Evolutionary conservation across 2,888 invertebrate genomes (phyloP), one percentile per base, ranked within the genome.

Genomic region (Andrena dorsata): DNA sequence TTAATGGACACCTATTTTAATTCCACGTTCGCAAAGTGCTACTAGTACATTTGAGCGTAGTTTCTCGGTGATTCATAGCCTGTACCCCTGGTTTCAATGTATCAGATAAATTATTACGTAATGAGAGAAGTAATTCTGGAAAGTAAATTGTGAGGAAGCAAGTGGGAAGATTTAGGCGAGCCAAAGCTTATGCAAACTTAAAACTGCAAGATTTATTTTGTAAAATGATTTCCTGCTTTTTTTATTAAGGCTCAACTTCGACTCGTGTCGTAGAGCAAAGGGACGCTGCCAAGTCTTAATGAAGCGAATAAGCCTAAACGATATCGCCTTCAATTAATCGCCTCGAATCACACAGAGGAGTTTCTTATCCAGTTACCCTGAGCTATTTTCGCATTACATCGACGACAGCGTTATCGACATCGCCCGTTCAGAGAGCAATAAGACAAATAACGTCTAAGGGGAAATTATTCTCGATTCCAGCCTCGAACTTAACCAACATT

Each of bases 361-460:
- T 68, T 76, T 53, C 76, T 35, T 76, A 68, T 66, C 75, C 26
- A 49, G 13, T 23, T 41, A 7, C 13, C 32, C 23, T n/a, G 4
- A 66, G 35, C 13, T 20, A 47, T 47, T 30, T 26, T 23, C 30
- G 28, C 6, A 0, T 16, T 16, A 16, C 28, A 20, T n/a, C 28
- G 20, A 23, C 32, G 16, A 49, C 61, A n/a, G 4, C 23, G 26
- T 10, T 32, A 61, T 20, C 47, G 20, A 68, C 23, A n/a, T 56
- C 23, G 26, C n/a, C 61, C 28, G 16, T 47, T 49, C 47, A 13
- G 2, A 32, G 26, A 56, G 8, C 7, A 32, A 26, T 28, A 61
- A 28, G 51, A 23, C 64, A 49, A 65, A 28, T n/a, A 49, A 28
- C 47, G 30, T n/a, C 51, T 32, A 6, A n/a, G 51, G 63, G 41